Evolutionary conservation across 1,140 invertebrate species (phyloP), one percentile per base, ranked within the genome.

Genomic region (Calosoma granatense): DNA sequence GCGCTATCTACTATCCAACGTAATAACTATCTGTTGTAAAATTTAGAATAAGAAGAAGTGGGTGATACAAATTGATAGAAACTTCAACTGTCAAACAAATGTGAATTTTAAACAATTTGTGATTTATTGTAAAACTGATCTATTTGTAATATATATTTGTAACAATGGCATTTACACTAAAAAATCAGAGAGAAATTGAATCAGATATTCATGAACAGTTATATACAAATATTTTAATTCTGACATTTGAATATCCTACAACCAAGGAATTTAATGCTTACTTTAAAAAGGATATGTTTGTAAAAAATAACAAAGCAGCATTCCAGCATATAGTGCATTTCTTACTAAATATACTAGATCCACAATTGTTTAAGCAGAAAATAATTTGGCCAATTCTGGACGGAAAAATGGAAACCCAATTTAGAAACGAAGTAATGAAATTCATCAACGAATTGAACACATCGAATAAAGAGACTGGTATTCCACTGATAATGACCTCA

Each of bases 271-370:
- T 68, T 55, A 20, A 58, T 51, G 20, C 41, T 1, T 56, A 65
- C 15, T 65, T 67, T 47, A 67, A 62, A 20, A 64, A 59, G 23
- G 64, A 70, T 61, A 70, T 70, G 68, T 70, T 70, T 59, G 51
- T 64, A 3, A 70, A 67, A 55, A 67, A 62, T 57, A 70, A 70
- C 58, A 70, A 67, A 54, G 56, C 60, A 11, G 68, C 62, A 22
- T 70, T 70, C 39, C 63, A 64, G 12, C 61, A 68, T 47, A 61
- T 67, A 9, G 54, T 64, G 3, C 60, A 70, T 56, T 70, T 65
- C 43, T 52, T 70, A 14, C 53, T 70, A 20, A 56, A 59, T 22
- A 60, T 64, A n/a, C 39, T 68, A 17, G 54, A 66, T 60, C 60
- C 64, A 0, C 47, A 57, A 51, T 20, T 59, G 1, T 63, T 64